Evolutionary conservation across 2,888 invertebrate species (phyloP), one percentile per base, ranked within the genome.

Genomic region (Tetragonisca angustula): DNA sequence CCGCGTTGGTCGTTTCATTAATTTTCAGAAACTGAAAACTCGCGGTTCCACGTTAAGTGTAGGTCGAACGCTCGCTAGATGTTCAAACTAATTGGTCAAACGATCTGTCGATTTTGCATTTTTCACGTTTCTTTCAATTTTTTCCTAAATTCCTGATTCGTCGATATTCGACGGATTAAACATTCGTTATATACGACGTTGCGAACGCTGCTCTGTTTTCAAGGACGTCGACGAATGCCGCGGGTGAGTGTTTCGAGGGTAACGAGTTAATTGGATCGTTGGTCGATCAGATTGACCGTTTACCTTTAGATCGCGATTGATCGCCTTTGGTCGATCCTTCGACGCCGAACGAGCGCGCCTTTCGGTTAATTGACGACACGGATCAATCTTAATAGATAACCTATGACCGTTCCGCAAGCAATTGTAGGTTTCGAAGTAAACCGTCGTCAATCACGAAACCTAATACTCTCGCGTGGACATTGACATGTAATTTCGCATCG

Each of bases 401-500:
- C 81, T 76, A 81, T 75, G 85, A 73, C 81, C 79, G 79, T 85
- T 87, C 83, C 49, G 67, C 83, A 73, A 82, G 72, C 82, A 76
- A 89, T 89, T 81, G 73, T 76, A 82, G 77, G 50, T 62, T 27
- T 64, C 77, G 73, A 78, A 69, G 84, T 81, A 81, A 80, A 78
- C 83, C 86, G 64, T 89, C 89, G 89, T 89, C 89, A 88, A 89
- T 89, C 89, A 89, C 85, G 70, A 68, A 85, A 86, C 80, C 82
- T 89, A 83, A 89, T 88, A 86, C 80, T 71, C 79, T 62, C 61
- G 49, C 74, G 74, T 67, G 81, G 85, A 81, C 89, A 89, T 89
- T 89, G 89, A 89, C 89, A 71, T 83, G 84, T 86, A 85, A 88
- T 89, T 88, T 89, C 89, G 76, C 79, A 84, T 89, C 82, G 70